Evolutionary conservation across 2,888 invertebrate genomes (phyloP).

Genomic region (Fissipunctia ypsillon): DNA sequence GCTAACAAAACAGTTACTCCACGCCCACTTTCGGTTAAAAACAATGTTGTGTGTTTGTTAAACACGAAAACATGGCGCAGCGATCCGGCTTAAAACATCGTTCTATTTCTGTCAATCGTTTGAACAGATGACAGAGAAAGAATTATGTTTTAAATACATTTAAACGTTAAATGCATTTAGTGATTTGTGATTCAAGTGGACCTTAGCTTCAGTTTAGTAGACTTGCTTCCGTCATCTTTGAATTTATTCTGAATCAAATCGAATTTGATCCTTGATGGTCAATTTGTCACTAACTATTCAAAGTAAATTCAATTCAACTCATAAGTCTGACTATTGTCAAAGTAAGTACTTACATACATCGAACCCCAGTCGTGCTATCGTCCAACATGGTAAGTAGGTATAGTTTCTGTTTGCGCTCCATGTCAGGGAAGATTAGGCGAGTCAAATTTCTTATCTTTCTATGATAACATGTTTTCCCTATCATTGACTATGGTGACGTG

Average conservation of each 20-base stretch:
- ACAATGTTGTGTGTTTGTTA: no score
- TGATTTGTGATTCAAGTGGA: no score
- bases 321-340: no score
- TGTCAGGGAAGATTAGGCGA: constrained; percentile 56
- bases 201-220: no score
- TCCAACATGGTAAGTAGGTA: constrained; percentile 15
- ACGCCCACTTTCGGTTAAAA: no score
- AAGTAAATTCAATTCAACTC: neutral
- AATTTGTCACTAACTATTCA: neutral
- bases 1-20: no score
- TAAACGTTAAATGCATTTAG: no score
- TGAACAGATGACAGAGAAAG: neutral
- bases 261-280: neutral
- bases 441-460: constrained; percentile 57
- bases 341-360: neutral
- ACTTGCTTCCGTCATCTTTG: neutral
- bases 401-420: constrained; percentile 40
- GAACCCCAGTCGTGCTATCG: constrained; percentile 17
- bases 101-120: neutral
- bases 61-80: no score
- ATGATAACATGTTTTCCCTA: no score
- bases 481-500: no score
- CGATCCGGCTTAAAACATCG: neutral
- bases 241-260: neutral
- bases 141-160: no score